Conservation (phyloP, 2,113 vertebrate species). For the Turnix velox region DNA sequence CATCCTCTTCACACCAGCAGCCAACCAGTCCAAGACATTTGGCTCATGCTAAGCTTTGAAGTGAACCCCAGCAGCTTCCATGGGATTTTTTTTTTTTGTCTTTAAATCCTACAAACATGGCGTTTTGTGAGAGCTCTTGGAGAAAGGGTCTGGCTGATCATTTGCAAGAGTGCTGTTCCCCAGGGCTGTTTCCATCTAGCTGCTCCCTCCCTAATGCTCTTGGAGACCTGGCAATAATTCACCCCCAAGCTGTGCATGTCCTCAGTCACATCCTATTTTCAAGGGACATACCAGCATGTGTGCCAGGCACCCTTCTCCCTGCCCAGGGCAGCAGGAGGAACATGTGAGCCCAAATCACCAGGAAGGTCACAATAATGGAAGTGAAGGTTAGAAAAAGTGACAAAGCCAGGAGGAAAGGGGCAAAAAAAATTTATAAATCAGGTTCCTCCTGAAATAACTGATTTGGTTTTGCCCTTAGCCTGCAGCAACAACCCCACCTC, state of each 20-base stretch:
- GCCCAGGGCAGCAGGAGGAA: background rate
- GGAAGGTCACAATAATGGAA: background rate
- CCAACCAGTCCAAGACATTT: background rate
- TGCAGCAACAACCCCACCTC: background rate
- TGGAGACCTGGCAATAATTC: background rate
- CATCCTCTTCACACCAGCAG: rapidly evolving
- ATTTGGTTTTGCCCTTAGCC: background rate
- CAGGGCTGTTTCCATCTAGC: rapidly evolving
- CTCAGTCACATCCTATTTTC: background rate
- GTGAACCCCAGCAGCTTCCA: rapidly evolving
- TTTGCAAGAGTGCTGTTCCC: background rate
- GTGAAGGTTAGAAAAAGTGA: background rate
- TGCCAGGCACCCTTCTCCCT: rapidly evolving
- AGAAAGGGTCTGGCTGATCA: background rate
- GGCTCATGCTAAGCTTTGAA: background rate
- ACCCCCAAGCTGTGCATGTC: background rate
- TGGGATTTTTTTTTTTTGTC: background rate
- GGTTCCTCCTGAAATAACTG: background rate
- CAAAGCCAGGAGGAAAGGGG: no score
- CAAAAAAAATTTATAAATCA: no score
- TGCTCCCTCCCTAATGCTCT: background rate
- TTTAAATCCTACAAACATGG: background rate
- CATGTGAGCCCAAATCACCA: background rate
- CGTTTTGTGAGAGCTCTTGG: background rate
- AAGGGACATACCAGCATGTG: rapidly evolving